phyloP scores from a whole-genome alignment of 2,113 vertebrate genomes.

The Salvelinus sp. region DNA sequence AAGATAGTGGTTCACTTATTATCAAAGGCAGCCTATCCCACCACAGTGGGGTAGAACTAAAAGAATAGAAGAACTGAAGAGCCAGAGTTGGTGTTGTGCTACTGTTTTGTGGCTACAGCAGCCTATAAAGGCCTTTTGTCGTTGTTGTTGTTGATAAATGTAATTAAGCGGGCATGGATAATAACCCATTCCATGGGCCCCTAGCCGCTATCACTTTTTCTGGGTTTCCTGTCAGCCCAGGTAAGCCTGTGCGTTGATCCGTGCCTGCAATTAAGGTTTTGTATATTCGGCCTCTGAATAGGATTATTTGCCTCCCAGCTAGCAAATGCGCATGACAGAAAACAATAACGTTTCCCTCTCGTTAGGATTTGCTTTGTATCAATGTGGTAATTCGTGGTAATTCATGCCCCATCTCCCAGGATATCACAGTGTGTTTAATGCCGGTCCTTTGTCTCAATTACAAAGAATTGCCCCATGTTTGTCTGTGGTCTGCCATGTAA shows the following conservation, averaged over 20 bases:
- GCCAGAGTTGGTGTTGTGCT: neutral
- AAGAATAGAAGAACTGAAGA: neutral
- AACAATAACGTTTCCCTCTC: neutral
- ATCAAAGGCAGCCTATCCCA: neutral
- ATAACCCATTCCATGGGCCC: too few relatives aligned
- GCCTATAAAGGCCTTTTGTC: too few relatives aligned
- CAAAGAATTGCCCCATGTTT: constrained; percentile 5
- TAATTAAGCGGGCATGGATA: too few relatives aligned
- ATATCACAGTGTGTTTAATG: constrained; percentile 19
- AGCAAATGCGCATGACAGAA: neutral
- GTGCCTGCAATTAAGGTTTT: constrained; percentile 26
- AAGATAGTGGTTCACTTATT: neutral
- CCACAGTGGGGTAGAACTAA: neutral
- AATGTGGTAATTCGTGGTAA: neutral
- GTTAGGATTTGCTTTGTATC: neutral
- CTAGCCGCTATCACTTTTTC: too few relatives aligned
- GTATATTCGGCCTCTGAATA: neutral
- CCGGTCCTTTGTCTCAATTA: constrained; percentile 25
- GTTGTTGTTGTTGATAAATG: too few relatives aligned
- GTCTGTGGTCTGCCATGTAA: constrained; percentile 34
- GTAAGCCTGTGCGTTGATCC: too few relatives aligned
- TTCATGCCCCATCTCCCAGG: neutral
- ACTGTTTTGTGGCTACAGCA: too few relatives aligned
- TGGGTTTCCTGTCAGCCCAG: too few relatives aligned
- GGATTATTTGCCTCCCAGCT: neutral